These are phyloP conservation scores for Nettapus auritus DNA, from an alignment of 2,113 vertebrate species.

Conservation along the genomic window DNA sequence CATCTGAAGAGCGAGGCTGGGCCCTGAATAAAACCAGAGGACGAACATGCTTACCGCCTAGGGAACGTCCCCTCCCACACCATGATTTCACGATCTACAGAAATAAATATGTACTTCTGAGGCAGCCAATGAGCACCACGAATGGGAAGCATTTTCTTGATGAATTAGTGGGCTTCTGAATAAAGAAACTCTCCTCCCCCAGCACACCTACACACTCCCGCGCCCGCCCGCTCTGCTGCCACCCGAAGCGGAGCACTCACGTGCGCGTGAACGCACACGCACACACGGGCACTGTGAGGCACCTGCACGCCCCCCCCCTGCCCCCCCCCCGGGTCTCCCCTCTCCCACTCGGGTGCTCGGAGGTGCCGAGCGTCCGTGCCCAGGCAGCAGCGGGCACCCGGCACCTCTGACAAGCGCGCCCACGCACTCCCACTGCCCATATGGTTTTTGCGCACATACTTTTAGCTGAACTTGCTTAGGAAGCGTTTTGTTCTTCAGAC, in stretches of 20 bases:
- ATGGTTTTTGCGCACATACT: not conserved
- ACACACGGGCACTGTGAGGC: accelerated
- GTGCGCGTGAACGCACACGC: not conserved
- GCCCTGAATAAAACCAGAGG: not conserved
- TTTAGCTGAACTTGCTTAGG: constrained; percentile 17
- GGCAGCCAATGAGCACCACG: not conserved
- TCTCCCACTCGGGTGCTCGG: not conserved
- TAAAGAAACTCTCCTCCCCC: not conserved
- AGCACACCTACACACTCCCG: not conserved
- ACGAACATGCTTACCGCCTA: accelerated
- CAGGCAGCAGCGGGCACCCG: not conserved
- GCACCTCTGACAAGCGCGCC: not conserved
- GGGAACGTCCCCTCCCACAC: not conserved
- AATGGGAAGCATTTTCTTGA: not conserved
- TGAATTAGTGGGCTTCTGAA: not conserved
- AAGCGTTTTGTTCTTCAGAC: constrained; percentile 33
- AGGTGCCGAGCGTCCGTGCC: not conserved
- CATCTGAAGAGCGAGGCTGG: not conserved
- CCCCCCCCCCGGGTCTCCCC: not conserved
- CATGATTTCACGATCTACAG: accelerated
- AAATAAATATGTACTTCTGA: not conserved
- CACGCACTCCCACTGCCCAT: constrained; percentile 43
- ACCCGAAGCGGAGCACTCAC: not conserved
- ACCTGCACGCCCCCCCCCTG: not conserved
- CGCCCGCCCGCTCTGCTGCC: not conserved